Conservation (phyloP, 2,113 vertebrate genomes). For the Nestor notabilis region DNA sequence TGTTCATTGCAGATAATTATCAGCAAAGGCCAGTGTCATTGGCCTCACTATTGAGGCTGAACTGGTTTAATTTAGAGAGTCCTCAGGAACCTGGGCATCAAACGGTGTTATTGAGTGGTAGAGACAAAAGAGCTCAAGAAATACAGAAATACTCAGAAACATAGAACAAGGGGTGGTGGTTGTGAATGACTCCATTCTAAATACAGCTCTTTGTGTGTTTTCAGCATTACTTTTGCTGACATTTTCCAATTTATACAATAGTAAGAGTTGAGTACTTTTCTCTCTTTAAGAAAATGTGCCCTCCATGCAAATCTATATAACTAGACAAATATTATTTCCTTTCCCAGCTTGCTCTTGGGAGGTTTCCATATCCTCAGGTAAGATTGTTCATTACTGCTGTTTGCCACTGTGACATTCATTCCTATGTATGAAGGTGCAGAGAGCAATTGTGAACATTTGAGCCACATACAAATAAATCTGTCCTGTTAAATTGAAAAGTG, state of each 20-base stretch:
- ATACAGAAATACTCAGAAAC: not conserved
- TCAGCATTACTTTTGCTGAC: slow-evolving; percentile 10
- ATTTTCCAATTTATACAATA: slow-evolving; percentile 4
- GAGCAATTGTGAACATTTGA: slow-evolving; percentile 77
- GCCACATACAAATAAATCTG: slow-evolving; percentile 81
- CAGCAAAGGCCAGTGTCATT: not conserved
- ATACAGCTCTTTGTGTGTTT: slow-evolving; percentile 51
- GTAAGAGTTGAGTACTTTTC: slow-evolving; percentile 68
- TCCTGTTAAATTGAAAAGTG: slow-evolving; percentile 82
- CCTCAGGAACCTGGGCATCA: not conserved
- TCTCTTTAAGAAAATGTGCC: slow-evolving; percentile 75
- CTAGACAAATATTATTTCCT: slow-evolving; percentile 84
- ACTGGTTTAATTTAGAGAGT: slow-evolving; percentile 36
- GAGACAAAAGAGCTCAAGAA: not conserved
- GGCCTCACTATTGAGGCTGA: slow-evolving; percentile 9
- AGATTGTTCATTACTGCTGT: slow-evolving; percentile 80
- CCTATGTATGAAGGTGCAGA: slow-evolving; percentile 84
- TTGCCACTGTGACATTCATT: slow-evolving; percentile 83
- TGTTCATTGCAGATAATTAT: not conserved
- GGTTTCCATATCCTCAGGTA: slow-evolving; percentile 99
- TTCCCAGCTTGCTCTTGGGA: slow-evolving; percentile 93
- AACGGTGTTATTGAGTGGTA: not conserved
- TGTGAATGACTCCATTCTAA: slow-evolving; percentile 63
- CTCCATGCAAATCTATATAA: slow-evolving; percentile 82
- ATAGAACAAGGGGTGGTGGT: not conserved